Evolutionary conservation across 2,888 invertebrate genomes (phyloP).

Genomic region (Pycnomerus fuliginosus): DNA sequence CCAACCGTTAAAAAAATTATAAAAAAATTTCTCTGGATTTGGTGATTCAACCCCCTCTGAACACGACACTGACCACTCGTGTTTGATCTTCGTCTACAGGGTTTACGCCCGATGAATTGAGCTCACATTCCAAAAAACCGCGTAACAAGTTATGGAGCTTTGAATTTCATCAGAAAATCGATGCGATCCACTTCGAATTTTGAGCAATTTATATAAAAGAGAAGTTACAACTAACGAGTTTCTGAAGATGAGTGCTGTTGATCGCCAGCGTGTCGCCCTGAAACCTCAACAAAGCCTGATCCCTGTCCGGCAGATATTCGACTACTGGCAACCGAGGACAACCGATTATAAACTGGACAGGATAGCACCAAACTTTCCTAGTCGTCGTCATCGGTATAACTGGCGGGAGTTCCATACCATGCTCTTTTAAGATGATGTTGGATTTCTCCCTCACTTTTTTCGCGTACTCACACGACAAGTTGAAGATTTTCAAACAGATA

Average conservation of each 20-base stretch:
- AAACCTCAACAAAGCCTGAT: conserved; percentile 82
- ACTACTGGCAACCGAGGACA: conserved; percentile 83
- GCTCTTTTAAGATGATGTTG: conserved; percentile 80
- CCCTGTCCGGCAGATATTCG: conserved; percentile 83
- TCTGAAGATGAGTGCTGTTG: conserved; percentile 86
- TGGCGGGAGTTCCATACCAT: conserved; percentile 67
- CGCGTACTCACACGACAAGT: conserved; percentile 87
- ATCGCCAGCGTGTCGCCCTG: conserved; percentile 84
- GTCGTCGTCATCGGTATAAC: conserved; percentile 67
- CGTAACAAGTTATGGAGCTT: too few relatives aligned
- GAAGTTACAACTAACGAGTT: conserved; percentile 65
- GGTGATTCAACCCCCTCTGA: too few relatives aligned
- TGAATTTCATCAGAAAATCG: too few relatives aligned
- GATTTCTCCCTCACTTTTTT: conserved; percentile 89
- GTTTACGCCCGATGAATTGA: too few relatives aligned
- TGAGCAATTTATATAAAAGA: background rate
- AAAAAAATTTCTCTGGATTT: too few relatives aligned
- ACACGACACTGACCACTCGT: too few relatives aligned
- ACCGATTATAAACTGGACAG: conserved; percentile 85
- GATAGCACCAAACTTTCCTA: conserved; percentile 94
- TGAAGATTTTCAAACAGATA: conserved; percentile 91
- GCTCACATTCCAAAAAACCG: too few relatives aligned
- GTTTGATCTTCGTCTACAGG: too few relatives aligned
- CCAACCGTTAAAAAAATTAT: too few relatives aligned
- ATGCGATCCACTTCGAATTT: background rate